Conservation (phyloP, 1,140 invertebrate species). For the Coptotermes formosanus region DNA sequence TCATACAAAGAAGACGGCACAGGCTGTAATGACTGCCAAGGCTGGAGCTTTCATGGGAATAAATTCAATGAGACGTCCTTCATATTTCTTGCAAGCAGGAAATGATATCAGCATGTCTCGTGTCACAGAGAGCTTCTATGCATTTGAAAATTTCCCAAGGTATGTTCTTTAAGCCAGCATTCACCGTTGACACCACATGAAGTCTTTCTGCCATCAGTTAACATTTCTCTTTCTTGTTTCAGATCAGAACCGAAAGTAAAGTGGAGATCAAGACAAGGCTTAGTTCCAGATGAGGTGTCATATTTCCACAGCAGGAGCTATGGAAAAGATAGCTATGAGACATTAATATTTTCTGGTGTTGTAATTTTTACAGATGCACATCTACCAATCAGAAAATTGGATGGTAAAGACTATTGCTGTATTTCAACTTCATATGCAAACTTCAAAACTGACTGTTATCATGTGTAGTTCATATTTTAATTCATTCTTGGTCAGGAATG, state of each 20-base stretch:
- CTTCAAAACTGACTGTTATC: too few species aligned
- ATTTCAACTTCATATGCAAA: too few species aligned
- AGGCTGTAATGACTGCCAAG: constrained; percentile 43
- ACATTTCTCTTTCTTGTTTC: constrained; percentile 25
- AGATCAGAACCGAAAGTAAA: constrained; percentile 42
- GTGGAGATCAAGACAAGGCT: constrained; percentile 45
- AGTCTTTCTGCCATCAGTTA: background rate
- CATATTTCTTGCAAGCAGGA: constrained; percentile 47
- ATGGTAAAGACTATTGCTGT: constrained; percentile 3
- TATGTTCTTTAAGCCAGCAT: constrained; percentile 24
- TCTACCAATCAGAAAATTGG: constrained; percentile 39
- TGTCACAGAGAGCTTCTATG: constrained; percentile 44
- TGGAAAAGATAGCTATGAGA: constrained; percentile 46
- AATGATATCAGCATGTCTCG: constrained; percentile 47
- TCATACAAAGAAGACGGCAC: constrained; percentile 45
- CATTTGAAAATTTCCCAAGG: constrained; percentile 46
- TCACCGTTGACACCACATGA: background rate
- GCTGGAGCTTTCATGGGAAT: constrained; percentile 48
- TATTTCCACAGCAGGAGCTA: constrained; percentile 48
- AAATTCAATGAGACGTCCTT: constrained; percentile 43
- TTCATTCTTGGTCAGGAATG: too few species aligned
- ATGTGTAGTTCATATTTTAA: too few species aligned
- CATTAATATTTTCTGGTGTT: constrained; percentile 47
- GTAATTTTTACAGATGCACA: constrained; percentile 49
- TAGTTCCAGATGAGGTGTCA: constrained; percentile 42